A percentile compares a stretch with the other conserved stretches of the same genome.
Evolutionary conservation across 2,888 invertebrate species (phyloP).

Genomic region (Caprella mutica): DNA sequence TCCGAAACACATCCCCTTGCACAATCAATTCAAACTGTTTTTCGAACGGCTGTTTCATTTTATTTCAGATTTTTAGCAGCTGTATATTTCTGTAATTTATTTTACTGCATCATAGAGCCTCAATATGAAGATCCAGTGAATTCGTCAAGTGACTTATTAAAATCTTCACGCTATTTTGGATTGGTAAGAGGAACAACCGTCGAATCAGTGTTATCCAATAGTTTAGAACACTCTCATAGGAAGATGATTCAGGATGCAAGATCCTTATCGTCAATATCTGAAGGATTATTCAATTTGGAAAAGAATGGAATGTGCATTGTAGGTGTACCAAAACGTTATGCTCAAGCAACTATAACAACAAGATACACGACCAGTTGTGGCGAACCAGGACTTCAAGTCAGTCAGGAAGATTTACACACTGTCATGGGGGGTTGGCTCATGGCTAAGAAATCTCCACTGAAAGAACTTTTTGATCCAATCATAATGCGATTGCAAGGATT

Average conservation of each 20-base stretch:
- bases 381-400: slow-evolving; percentile 23
- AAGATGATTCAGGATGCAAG: slow-evolving; percentile 5
- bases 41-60: slow-evolving; percentile 11
- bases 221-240: slow-evolving; percentile 3
- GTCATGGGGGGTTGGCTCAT: slow-evolving; percentile 24
- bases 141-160: slow-evolving; percentile 14
- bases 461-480: slow-evolving; percentile 12
- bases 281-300: slow-evolving; percentile 15
- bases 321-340: slow-evolving; percentile 29
- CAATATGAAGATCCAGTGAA: slow-evolving; percentile 22
- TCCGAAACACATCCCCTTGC: background rate
- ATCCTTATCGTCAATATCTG: slow-evolving; percentile 15
- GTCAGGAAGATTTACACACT: slow-evolving; percentile 18
- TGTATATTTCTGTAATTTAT: slow-evolving; percentile 26
- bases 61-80: slow-evolving; percentile 22
- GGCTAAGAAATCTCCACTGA: slow-evolving; percentile 10
- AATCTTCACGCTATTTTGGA: slow-evolving; percentile 13
- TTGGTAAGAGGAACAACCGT: slow-evolving; percentile 26
- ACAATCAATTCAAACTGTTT: slow-evolving; percentile 7
- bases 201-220: slow-evolving; percentile 1
- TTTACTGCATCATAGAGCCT: slow-evolving; percentile 22
- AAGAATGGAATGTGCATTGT: slow-evolving; percentile 18
- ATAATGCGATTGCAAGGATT: slow-evolving; percentile 20
- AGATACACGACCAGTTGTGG: slow-evolving; percentile 24
- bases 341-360: slow-evolving; percentile 20